Conservation (phyloP, 2,797 vertebrate species). For the Melanotaenia maccullochi region DNA sequence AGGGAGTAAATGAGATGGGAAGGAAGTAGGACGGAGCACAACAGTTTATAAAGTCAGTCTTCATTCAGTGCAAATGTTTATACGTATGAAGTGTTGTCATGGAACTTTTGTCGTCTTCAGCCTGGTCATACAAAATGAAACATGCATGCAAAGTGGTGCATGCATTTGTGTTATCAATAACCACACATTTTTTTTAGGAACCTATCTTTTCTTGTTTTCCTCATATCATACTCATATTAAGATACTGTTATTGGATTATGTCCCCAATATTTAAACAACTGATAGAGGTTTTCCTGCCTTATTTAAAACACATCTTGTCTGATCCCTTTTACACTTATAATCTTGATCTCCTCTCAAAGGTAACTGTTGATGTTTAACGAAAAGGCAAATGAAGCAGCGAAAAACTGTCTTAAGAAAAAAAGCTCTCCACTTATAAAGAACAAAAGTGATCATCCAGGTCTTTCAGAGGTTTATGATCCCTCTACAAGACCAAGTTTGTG, state of each 20-base stretch:
- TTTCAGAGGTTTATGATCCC: slow-evolving; percentile 40
- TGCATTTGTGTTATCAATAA: not conserved
- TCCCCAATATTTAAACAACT: not conserved
- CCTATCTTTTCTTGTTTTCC: too few relatives aligned
- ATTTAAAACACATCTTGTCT: not conserved
- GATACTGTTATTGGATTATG: not conserved
- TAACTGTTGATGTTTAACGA: not conserved
- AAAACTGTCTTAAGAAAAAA: not conserved
- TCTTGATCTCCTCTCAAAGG: not conserved
- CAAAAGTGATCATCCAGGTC: slow-evolving; percentile 42
- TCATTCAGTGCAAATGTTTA: not conserved
- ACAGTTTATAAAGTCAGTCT: slow-evolving; percentile 4
- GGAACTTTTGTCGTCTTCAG: not conserved
- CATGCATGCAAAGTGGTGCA: not conserved
- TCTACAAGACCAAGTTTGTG: slow-evolving; percentile 46
- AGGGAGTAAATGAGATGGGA: slow-evolving; percentile 2
- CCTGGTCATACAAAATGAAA: not conserved
- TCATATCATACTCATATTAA: not conserved
- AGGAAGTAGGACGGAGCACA: slow-evolving; percentile 5
- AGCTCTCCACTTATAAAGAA: slow-evolving; percentile 16
- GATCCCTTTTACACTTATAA: not conserved
- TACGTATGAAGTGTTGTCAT: not conserved
- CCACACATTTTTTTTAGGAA: not conserved
- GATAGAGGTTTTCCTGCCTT: not conserved
- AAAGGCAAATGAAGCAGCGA: not conserved